A percentile compares a stretch with the other conserved stretches of the same genome.
phyloP scores from a whole-genome alignment of 2,797 vertebrate genomes.

The Ctenopoma kingsleyae region DNA sequence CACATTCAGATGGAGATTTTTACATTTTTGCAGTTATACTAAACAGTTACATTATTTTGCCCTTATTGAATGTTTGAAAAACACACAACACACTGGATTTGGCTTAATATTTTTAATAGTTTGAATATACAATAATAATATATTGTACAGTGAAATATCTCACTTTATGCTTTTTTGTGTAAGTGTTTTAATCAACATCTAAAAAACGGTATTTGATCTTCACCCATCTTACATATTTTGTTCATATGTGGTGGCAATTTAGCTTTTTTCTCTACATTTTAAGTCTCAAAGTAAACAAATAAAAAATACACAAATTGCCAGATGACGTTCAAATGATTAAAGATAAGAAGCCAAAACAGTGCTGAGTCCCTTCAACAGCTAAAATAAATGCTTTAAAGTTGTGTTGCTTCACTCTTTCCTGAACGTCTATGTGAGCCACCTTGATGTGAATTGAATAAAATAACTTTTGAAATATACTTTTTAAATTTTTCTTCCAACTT shows the following conservation, averaged over 20 bases:
- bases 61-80: background rate
- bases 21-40: conserved; percentile 26
- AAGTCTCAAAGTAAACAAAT: background rate
- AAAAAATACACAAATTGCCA: background rate
- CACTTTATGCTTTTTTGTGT: background rate
- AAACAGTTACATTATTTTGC: conserved; percentile 9
- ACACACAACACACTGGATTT: conserved; percentile 2
- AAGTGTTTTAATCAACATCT: background rate
- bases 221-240: no score
- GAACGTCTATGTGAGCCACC: conserved; percentile 22
- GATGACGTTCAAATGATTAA: conserved; percentile 2
- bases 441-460: conserved; percentile 65
- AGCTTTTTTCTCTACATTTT: background rate
- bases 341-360: background rate
- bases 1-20: conserved; percentile 27
- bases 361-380: conserved; percentile 4
- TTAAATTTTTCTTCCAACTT: conserved; percentile 6
- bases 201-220: no score
- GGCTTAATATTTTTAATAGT: conserved; percentile 20
- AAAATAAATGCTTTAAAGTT: background rate
- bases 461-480: conserved; percentile 16
- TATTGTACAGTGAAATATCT: conserved; percentile 1
- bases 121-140: conserved; percentile 5
- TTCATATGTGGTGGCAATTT: background rate
- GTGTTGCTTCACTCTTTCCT: conserved; percentile 7